These are phyloP conservation scores for Pygathrix nemaeus DNA, from an alignment of 2,113 vertebrate species.

Conservation along the genomic window DNA sequence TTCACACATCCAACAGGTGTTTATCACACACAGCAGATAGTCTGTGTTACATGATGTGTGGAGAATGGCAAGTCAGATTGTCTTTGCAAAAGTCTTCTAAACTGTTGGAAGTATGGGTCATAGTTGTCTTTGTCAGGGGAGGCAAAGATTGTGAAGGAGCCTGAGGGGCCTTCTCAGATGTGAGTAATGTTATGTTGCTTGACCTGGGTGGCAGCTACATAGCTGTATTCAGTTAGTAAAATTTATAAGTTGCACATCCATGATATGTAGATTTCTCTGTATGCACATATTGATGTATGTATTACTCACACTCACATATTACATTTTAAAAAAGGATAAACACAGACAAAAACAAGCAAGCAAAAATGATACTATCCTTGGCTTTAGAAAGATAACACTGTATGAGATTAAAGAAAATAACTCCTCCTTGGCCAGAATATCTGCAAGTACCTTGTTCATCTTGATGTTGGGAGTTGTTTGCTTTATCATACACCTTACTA, in stretches of 20 bases:
- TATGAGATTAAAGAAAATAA: background rate
- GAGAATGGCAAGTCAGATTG: background rate
- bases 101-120: background rate
- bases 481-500: background rate
- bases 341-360: background rate
- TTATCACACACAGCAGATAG: background rate
- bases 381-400: background rate
- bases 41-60: background rate
- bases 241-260: background rate
- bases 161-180: background rate
- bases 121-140: background rate
- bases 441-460: background rate
- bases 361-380: background rate
- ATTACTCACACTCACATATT: background rate
- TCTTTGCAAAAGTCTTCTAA: background rate
- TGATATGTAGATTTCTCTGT: background rate
- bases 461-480: background rate
- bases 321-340: background rate
- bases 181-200: background rate
- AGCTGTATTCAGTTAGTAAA: background rate
- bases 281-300: background rate
- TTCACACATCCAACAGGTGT: background rate
- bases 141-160: background rate
- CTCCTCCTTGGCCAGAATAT: background rate
- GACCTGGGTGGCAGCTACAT: background rate